Evolutionary conservation across 37 sponge, comb jelly and placozoan species (phyloP).

Genomic region (Beroe forskalii): DNA sequence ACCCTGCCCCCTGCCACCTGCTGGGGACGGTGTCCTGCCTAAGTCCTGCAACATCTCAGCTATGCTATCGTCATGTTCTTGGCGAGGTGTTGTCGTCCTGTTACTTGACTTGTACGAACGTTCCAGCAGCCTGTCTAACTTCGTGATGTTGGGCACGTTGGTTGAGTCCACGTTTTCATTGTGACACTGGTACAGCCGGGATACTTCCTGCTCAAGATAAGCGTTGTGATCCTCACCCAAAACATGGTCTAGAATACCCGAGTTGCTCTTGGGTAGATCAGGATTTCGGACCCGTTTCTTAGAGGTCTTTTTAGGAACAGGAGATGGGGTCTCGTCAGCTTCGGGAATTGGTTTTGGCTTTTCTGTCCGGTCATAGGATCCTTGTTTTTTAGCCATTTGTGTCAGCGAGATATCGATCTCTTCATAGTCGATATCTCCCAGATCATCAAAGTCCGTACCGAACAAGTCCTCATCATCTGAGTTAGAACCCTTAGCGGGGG

Average conservation of each 20-base stretch:
- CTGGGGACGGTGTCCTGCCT: not conserved
- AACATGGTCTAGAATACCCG: constrained; percentile 1
- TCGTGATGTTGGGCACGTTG: not conserved
- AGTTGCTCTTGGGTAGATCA: not conserved
- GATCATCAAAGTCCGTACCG: constrained; percentile 1
- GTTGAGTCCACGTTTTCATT: not conserved
- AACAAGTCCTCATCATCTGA: not conserved
- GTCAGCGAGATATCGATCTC: not conserved
- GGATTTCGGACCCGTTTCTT: not conserved
- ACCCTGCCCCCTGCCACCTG: no score
- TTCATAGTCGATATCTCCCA: not conserved
- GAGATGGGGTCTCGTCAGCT: not conserved
- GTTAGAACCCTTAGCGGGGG: not conserved
- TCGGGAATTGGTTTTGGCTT: not conserved
- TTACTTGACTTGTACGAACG: not conserved
- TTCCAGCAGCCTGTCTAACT: constrained; percentile 29
- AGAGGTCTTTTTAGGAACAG: not conserved
- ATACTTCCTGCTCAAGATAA: constrained; percentile 22
- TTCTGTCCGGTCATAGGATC: no score
- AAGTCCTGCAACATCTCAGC: constrained; percentile 26
- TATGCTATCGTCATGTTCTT: not conserved
- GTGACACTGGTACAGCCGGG: not conserved
- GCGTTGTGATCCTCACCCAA: not conserved
- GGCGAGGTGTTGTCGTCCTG: not conserved
- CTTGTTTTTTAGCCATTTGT: not conserved